These are phyloP conservation scores for Hemitrygon akajei DNA, from an alignment of 2,797 vertebrate species.

Conservation along the genomic window DNA sequence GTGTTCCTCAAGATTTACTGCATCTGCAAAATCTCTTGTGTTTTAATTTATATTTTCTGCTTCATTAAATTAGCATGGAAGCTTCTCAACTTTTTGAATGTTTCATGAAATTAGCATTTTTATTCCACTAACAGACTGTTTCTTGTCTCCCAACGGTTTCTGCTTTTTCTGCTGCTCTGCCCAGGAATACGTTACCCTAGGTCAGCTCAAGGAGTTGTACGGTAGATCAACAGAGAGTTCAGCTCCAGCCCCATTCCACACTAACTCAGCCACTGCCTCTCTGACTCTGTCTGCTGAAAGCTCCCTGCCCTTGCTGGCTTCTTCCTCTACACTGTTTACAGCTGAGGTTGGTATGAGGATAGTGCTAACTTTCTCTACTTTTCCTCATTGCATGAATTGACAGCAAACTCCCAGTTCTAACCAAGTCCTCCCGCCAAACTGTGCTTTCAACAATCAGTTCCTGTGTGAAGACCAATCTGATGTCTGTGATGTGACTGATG, in stretches of 20 bases:
- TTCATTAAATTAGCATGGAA: not conserved
- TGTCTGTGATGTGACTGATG: not conserved
- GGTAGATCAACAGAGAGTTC: conserved; percentile 65
- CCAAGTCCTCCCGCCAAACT: no score
- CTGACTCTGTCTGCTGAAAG: conserved; percentile 47
- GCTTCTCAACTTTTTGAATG: not conserved
- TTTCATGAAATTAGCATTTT: not conserved
- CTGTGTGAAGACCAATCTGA: not conserved
- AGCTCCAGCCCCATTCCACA: conserved; percentile 53
- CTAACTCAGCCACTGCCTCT: conserved; percentile 55
- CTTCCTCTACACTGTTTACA: conserved; percentile 65
- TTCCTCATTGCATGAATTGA: conserved; percentile 37
- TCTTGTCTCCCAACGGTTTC: not conserved
- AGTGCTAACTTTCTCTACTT: not conserved
- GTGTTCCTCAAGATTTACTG: no score
- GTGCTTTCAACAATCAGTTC: not conserved
- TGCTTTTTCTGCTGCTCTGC: conserved; percentile 45
- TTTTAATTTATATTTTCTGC: not conserved
- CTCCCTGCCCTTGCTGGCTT: conserved; percentile 46
- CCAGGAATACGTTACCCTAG: conserved; percentile 75
- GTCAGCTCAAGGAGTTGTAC: conserved; percentile 74
- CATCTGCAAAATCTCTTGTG: no score
- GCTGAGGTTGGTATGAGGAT: conserved; percentile 68
- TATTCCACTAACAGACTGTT: not conserved
- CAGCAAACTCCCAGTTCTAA: conserved; percentile 33